Conservation (phyloP, 2,113 vertebrate species). For the Petroica traversi region DNA sequence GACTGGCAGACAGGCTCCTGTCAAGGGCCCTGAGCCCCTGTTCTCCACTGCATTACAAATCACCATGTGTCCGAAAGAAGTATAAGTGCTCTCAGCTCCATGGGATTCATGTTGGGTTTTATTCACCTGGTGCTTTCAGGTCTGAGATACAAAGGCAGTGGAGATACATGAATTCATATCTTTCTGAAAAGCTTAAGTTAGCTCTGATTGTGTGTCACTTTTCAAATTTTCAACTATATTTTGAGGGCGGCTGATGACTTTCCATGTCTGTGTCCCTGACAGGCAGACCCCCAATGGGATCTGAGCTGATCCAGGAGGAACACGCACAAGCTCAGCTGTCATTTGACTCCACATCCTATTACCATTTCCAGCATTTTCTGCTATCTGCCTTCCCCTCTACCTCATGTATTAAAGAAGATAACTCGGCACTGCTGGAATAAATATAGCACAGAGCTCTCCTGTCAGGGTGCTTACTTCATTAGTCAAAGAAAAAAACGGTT, state of each 20-base stretch:
- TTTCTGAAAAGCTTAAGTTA: neutral
- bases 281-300: neutral
- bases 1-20: neutral
- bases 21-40: neutral
- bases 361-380: neutral
- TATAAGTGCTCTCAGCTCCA: too few relatives aligned
- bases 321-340: neutral
- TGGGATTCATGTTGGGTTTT: too few relatives aligned
- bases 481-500: neutral
- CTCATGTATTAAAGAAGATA: neutral
- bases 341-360: neutral
- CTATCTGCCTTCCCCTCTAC: neutral
- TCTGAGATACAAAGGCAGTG: too few relatives aligned
- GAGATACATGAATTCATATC: neutral
- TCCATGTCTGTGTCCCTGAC: neutral
- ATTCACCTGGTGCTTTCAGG: too few relatives aligned
- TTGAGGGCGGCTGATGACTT: neutral
- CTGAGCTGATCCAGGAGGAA: neutral
- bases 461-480: slow-evolving; percentile 34
- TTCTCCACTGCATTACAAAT: neutral
- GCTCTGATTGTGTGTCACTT: neutral
- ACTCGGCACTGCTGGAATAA: neutral
- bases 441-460: neutral
- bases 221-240: neutral
- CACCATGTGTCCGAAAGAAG: too few relatives aligned